A percentile compares a stretch with the other conserved stretches of the same genome.
Conservation (phyloP, 2,113 vertebrate genomes). For the Dipodomys stephensi region DNA sequence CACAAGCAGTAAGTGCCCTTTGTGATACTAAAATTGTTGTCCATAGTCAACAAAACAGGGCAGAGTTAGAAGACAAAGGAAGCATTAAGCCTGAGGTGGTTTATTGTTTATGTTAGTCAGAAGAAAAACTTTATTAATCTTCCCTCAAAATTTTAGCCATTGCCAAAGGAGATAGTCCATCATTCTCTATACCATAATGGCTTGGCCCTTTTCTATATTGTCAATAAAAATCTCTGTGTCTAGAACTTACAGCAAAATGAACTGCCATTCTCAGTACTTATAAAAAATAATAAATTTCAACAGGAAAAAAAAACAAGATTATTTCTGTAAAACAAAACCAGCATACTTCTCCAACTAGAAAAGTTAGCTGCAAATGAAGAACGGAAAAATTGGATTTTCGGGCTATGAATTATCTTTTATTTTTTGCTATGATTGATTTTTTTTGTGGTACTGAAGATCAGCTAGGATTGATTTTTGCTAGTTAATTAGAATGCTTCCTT, state of each 20-base stretch:
- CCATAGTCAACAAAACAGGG: not conserved
- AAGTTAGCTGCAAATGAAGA: not conserved
- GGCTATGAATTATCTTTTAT: not conserved
- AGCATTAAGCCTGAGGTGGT: not conserved
- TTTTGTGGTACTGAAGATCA: not conserved
- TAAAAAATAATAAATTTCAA: constrained; percentile 40
- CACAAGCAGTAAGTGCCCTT: not conserved
- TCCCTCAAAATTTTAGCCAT: not conserved
- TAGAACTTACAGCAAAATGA: not conserved
- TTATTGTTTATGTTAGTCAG: not conserved
- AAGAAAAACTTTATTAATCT: not conserved
- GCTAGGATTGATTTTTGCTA: constrained; percentile 37
- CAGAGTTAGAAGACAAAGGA: not conserved
- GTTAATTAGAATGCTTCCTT: constrained; percentile 65
- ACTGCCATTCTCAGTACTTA: constrained; percentile 22
- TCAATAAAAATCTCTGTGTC: constrained; percentile 31
- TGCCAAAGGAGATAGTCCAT: not conserved
- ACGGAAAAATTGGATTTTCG: constrained; percentile 41
- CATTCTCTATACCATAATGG: constrained; percentile 20
- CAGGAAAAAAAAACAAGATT: not conserved
- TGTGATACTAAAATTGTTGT: not conserved
- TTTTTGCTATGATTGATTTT: constrained; percentile 55
- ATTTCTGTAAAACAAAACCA: constrained; percentile 41
- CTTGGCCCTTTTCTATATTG: not conserved
- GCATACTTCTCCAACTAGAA: not conserved